phyloP scores from a whole-genome alignment of 1,140 invertebrate genomes.

The Lordiphosa collinella region DNA sequence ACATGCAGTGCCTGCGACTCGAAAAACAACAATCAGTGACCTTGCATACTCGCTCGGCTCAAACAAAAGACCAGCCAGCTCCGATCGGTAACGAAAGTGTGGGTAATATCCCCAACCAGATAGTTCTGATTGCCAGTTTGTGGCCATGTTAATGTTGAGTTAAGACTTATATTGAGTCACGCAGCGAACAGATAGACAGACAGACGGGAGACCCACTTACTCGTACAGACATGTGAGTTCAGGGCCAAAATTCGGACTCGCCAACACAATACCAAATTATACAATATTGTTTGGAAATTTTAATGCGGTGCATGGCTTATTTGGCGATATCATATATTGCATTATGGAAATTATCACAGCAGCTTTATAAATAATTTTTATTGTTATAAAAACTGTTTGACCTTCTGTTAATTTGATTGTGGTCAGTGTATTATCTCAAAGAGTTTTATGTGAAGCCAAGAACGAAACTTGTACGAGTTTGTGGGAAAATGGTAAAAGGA shows the following conservation, averaged over 20 bases:
- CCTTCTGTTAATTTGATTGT: neutral
- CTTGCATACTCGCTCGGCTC: slow-evolving; percentile 1
- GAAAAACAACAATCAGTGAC: slow-evolving; percentile 13
- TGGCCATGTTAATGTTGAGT: slow-evolving; percentile 4
- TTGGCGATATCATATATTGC: slow-evolving; percentile 7
- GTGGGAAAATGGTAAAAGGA: no score
- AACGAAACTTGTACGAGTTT: neutral
- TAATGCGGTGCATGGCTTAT: slow-evolving; percentile 1
- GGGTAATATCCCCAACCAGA: slow-evolving; percentile 7
- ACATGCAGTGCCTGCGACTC: slow-evolving; percentile 8
- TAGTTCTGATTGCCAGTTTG: neutral
- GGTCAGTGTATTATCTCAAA: neutral
- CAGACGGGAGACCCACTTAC: slow-evolving; percentile 3
- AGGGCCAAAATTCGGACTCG: slow-evolving; percentile 7
- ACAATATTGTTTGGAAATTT: slow-evolving; percentile 4
- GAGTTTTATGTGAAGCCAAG: slow-evolving; percentile 1
- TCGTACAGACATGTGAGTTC: slow-evolving; percentile 1
- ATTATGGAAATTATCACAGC: slow-evolving; percentile 4
- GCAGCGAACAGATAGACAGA: neutral
- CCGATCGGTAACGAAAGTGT: slow-evolving; percentile 10
- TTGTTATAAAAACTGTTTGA: slow-evolving; percentile 5
- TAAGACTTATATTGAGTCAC: slow-evolving; percentile 12
- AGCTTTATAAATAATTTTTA: slow-evolving; percentile 3
- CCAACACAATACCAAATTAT: slow-evolving; percentile 5
- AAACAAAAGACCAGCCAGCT: slow-evolving; percentile 7